Base-by-base conservation (phyloP, 2,797 vertebrate genomes). In the Serranus cabrilla region DNA sequence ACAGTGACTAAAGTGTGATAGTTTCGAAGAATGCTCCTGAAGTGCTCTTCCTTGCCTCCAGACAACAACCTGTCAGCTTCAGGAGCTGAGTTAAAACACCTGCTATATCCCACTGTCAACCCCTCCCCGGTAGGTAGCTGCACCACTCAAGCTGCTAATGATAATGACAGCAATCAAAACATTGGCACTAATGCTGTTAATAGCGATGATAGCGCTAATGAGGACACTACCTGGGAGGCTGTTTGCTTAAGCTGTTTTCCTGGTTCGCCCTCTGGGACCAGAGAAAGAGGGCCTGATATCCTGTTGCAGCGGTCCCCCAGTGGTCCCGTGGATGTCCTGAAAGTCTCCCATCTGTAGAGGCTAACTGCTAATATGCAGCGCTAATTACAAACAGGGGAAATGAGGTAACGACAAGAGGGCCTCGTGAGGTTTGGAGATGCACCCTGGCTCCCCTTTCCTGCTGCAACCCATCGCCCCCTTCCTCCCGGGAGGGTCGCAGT, bases 301-400 rank as follows among this genome's bases (percentile, higher is more conserved):
- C 91, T 92, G 90, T 85, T 71, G 83, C 70, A 51, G 20, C 2
- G 1, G 70, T 63, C 80, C 87, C 87, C 55, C 57, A 2, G 74
- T 52, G 81, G 77, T 79, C 78, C 49, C 80, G 70, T 63, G 27
- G 18, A 71, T 59, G 83, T 88, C 88, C 81, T 88, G 61, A 80
- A 82, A 84, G 81, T 63, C 83, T 67, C 72, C 62, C 60, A 40
- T 68, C 73, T 78, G 9, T 47, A 4, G 74, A 0, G 73, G 87
- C 86, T 83, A 90, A 42, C 71, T 16, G 83, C 87, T 92, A 91
- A 92, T 92, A 78, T 80, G 55, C 39, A 8, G 18, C 2, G 13
- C 75, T 94, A 93, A 94, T 94, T 91, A 94, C 87, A 92, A 89
- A 78, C 91, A 79, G 20, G 93, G 93, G 93, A 89, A 87, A 87